Evolutionary conservation across 2,797 vertebrate genomes (phyloP).

Genomic region (Poecilia velifera): DNA sequence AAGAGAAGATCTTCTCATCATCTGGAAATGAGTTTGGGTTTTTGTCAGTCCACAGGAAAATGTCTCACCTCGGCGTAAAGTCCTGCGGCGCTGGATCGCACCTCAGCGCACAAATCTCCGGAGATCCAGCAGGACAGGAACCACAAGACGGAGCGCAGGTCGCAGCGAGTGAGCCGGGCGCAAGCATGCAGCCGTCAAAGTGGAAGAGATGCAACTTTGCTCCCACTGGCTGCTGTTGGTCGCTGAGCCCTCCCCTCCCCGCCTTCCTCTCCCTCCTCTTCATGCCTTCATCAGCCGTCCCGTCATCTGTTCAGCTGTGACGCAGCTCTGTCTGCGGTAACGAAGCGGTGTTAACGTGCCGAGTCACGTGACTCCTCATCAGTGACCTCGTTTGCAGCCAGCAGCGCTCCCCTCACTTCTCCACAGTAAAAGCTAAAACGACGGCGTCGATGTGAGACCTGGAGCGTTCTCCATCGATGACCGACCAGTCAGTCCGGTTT

Average conservation of each 20-base stretch:
- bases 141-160: slow-evolving; percentile 16
- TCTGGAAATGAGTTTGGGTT: neutral
- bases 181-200: slow-evolving; percentile 67
- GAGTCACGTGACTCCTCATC: slow-evolving; percentile 48
- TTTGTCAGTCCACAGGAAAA: neutral
- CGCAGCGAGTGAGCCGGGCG: slow-evolving; percentile 33
- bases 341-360: slow-evolving; percentile 27
- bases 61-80: slow-evolving; percentile 65
- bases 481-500: neutral
- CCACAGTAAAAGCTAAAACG: neutral
- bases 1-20: neutral
- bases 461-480: neutral
- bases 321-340: slow-evolving; percentile 57
- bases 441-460: neutral
- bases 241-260: slow-evolving; percentile 47
- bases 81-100: slow-evolving; percentile 7
- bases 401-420: slow-evolving; percentile 10
- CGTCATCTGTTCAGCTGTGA: slow-evolving; percentile 64
- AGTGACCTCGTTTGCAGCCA: slow-evolving; percentile 48
- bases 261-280: slow-evolving; percentile 31
- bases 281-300: slow-evolving; percentile 31
- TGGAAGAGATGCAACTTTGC: slow-evolving; percentile 63
- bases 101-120: neutral
- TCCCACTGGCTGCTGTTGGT: slow-evolving; percentile 39
- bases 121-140: neutral